Base-by-base conservation (phyloP, 2,888 invertebrate genomes). In the Lasioglossum marginatum region DNA sequence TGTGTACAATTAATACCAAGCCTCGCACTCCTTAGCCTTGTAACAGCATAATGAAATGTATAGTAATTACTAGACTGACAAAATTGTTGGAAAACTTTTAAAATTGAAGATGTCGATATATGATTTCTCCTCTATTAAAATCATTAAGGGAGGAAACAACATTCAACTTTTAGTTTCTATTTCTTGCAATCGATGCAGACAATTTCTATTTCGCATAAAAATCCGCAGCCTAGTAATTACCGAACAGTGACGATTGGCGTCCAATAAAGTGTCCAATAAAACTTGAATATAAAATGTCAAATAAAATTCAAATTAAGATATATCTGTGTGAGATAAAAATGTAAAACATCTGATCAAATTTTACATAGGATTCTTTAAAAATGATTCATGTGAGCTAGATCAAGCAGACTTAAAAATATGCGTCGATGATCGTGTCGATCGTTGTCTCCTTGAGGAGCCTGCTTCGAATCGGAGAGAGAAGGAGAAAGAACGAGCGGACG, bases 381-480 rank as follows among this genome's bases (percentile, higher is more conserved):
- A n/a, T 52, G 52, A 52, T 52, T n/a, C 52, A n/a, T 52, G 10
- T 0, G 10, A 52, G n/a, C n/a, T n/a, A 52, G 52, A 23, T 23
- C 52, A 6, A n/a, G 52, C 52, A 52, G 8, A 52, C n/a, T n/a
- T 52, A 79, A 79, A 77, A 79, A 85, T 85, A 85, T 79, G 79
- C 83, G 82, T 77, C 74, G 84, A 75, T 40, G 60, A n/a, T 60
- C 60, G 60, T 85, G 83, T 76, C 84, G 83, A 83, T 85, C 83
- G 85, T 71, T 31, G 85, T 78, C 40, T 60, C 82, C 73, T 48
- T 68, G 60, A 57, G 57, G 12, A 52, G 31, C 45, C 48, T n/a
- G 5, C 37, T 27, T 66, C 74, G 76, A 73, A 60, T 52, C 73
- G 77, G 27, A 31, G n/a, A n/a, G 63, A 5, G 63, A 31, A 1